Evolutionary conservation across 2,888 invertebrate genomes (phyloP), one percentile per base, ranked within the genome.

Genomic region (Fabriciana adippe): DNA sequence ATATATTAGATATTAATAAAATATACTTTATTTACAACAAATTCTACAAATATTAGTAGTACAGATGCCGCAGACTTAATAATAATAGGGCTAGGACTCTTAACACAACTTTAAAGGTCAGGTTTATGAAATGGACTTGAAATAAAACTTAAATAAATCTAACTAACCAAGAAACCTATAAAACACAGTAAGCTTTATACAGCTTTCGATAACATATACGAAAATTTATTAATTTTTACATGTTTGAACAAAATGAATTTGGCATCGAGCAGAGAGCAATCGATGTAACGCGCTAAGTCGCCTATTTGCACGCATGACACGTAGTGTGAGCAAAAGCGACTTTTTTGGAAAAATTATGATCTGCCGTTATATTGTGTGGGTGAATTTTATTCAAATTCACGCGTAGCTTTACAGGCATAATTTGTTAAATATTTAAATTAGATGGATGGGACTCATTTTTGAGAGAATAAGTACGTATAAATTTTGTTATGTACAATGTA

Each of bases 401-500:
- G 78, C 82, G 73, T 74, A 73, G 75, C 79, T 78, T 80, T 75
- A 71, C 78, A 81, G 76, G 76, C 79, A 79, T 80, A 83, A 85
- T 85, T 87, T 84, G 86, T 84, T 82, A 75, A 79, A 79, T 77
- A 83, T 86, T 89, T 85, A 60, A 87, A 88, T 88, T 87, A 87
- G 88, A 87, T 87, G 81, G 83, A 82, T 80, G 83, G 85, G 86
- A 86, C 86, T 83, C 82, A 86, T 83, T 41, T 50, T 51, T 61
- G 35, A 31, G 31, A 5, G 50, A n/a, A n/a, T 48, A 50, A 50
- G 26, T 50, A 35, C 6, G 13, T 16, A 6, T 61, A 16, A 6
- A 61, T 50, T 18, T 61, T 18, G 50, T 53, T 3, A 13, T 35
- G 35, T 18, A 53, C 6, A 8, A 13, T 35, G 35, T 18, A 53